phyloP scores from a whole-genome alignment of 2,113 vertebrate species.

The Larimichthys crocea region DNA sequence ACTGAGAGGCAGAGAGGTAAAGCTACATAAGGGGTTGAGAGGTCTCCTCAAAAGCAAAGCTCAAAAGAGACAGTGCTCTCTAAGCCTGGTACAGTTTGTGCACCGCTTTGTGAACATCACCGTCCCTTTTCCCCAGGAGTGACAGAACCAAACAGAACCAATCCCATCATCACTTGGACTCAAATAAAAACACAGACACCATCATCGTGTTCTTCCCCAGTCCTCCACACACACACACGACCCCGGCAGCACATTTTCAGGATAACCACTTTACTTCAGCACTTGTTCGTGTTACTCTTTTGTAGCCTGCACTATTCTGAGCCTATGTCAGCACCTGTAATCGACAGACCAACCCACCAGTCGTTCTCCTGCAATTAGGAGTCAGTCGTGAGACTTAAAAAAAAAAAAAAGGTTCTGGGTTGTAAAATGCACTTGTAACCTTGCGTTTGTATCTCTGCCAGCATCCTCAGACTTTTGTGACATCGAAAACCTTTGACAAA shows the following conservation, averaged over 20 bases:
- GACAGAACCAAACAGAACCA: not conserved
- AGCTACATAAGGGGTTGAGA: slow-evolving; percentile 4
- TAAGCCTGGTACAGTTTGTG: not conserved
- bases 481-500: slow-evolving; percentile 38
- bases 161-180: not conserved
- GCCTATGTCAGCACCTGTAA: not conserved
- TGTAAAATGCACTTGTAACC: not conserved
- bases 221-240: not conserved
- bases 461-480: slow-evolving; percentile 29
- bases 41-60: slow-evolving; percentile 12
- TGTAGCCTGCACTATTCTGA: not conserved
- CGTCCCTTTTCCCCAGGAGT: not conserved
- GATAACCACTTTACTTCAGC: slow-evolving; percentile 6
- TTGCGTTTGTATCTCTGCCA: not conserved
- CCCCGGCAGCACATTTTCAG: not conserved
- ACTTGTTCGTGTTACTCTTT: not conserved
- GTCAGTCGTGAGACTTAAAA: not conserved
- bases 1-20: not conserved
- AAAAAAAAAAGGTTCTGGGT: too few species aligned
- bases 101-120: slow-evolving; percentile 23
- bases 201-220: not conserved
- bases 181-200: not conserved
- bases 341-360: not conserved
- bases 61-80: not conserved
- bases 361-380: slow-evolving; percentile 1